Evolutionary conservation across 2,888 invertebrate species (phyloP).

Genomic region (Ferrisia virgata): DNA sequence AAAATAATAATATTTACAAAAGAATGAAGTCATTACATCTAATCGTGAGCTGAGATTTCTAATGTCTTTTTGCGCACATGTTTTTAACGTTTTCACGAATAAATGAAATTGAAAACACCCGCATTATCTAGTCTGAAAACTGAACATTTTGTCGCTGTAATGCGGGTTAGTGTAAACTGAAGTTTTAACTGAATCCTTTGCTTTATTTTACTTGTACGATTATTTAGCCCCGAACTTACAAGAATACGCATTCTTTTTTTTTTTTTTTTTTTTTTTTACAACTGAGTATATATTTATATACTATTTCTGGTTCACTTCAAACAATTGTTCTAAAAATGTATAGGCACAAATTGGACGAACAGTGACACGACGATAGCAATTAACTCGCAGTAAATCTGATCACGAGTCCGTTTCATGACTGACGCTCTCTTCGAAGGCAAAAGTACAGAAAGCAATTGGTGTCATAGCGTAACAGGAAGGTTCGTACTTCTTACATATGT

Average conservation of each 20-base stretch:
- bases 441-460: not conserved
- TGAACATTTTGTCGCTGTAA: conserved; percentile 8
- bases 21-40: conserved; percentile 19
- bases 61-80: conserved; percentile 34
- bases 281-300: too few species aligned
- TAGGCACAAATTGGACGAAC: not conserved
- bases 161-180: conserved; percentile 39
- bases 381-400: not conserved
- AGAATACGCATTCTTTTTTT: not conserved
- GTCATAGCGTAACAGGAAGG: not conserved
- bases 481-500: not conserved
- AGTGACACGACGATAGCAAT: not conserved
- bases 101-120: conserved; percentile 39
- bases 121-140: conserved; percentile 29
- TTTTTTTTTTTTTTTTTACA: too few species aligned
- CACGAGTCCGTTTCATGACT: not conserved
- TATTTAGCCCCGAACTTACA: not conserved
- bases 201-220: conserved; percentile 29
- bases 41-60: not conserved
- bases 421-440: not conserved
- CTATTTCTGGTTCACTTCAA: not conserved
- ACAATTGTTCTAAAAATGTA: not conserved
- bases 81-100: conserved; percentile 21
- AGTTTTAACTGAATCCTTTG: conserved; percentile 30
- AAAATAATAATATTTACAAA: not conserved